Percentiles rank a stretch among this genome's conserved stretches.
These are phyloP conservation scores for Halichoeres trimaculatus DNA, from an alignment of 2,113 vertebrate species.

Conservation along the genomic window DNA sequence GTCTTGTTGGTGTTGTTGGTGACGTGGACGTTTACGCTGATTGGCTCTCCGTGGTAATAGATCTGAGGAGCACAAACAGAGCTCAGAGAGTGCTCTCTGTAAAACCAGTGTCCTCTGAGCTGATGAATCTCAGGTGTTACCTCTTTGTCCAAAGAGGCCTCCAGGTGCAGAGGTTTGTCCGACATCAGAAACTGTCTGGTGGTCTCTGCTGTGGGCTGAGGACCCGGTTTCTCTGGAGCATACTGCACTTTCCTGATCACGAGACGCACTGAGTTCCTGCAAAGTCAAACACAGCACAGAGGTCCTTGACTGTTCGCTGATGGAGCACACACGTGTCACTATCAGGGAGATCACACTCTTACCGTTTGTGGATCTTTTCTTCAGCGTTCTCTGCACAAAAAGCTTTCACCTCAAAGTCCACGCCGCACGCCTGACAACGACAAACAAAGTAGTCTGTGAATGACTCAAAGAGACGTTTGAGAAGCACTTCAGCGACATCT, in stretches of 20 bases:
- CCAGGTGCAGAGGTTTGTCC: constrained; percentile 90
- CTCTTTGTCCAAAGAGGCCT: constrained; percentile 93
- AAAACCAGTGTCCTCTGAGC: no score
- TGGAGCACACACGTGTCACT: no score
- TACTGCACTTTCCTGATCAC: constrained; percentile 94
- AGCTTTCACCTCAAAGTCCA: constrained; percentile 93
- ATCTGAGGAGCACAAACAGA: constrained; percentile 72
- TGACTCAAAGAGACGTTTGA: background rate
- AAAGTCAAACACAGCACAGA: background rate
- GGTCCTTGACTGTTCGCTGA: no score
- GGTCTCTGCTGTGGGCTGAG: constrained; percentile 92
- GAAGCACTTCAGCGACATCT: background rate
- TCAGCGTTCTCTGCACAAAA: constrained; percentile 93
- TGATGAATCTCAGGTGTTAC: constrained; percentile 63
- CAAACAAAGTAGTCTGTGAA: no score
- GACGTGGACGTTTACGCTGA: constrained; percentile 92
- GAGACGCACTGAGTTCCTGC: constrained; percentile 91
- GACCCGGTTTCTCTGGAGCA: constrained; percentile 90
- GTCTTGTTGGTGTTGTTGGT: constrained; percentile 95
- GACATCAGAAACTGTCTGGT: constrained; percentile 94
- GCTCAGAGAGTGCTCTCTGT: no score
- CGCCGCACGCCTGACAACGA: constrained; percentile 87
- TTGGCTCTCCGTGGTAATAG: constrained; percentile 90
- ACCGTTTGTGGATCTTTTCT: constrained; percentile 96
- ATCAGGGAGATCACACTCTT: constrained; percentile 3